Evolutionary conservation across 2,888 invertebrate species (phyloP), one percentile per base, ranked within the genome.

Genomic region (Erebia ligea): DNA sequence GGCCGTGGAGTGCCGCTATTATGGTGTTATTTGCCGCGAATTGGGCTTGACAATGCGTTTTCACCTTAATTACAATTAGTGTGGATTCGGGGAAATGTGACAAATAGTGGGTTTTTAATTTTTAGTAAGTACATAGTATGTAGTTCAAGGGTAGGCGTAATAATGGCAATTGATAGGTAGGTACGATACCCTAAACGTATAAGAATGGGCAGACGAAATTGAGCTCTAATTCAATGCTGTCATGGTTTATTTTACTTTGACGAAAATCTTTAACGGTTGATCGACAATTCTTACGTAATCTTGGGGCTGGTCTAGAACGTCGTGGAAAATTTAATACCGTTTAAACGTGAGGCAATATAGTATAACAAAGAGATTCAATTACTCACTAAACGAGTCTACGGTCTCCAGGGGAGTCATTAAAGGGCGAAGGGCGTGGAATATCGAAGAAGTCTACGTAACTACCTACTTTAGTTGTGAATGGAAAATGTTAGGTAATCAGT

Each of bases 321-420:
- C 15, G 45, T 61, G 61, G 61, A 61, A 61, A 61, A 61, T 61
- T 45, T n/a, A 61, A 61, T 61, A 45, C 19, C 61, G 40, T 59
- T 59, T 40, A n/a, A 45, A 13, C 61, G 45, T 1, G 15, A 19
- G 13, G 45, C 13, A 42, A 59, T 2, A 42, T 10, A 5, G n/a
- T 45, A 45, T 42, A 19, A 61, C 61, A 45, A 42, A 42, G 9
- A 5, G 9, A 42, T 61, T 45, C 19, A 45, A 61, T 61, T 61
- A 61, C 61, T 19, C n/a, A 6, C 5, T 42, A 13, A 59, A 19
- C 42, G 61, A 17, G 40, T 59, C n/a, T 34, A 34, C 13, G 8
- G 52, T 52, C 17, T 17, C 17, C 8, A 52, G 52, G 52, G 50
- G 50, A n/a, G n/a, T 52, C 17, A 1, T 1, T 45, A 10, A 19